Evolutionary conservation across 2,113 vertebrate species (phyloP), one percentile per base, ranked within the genome.

Genomic region (Myrmecobius fasciatus): DNA sequence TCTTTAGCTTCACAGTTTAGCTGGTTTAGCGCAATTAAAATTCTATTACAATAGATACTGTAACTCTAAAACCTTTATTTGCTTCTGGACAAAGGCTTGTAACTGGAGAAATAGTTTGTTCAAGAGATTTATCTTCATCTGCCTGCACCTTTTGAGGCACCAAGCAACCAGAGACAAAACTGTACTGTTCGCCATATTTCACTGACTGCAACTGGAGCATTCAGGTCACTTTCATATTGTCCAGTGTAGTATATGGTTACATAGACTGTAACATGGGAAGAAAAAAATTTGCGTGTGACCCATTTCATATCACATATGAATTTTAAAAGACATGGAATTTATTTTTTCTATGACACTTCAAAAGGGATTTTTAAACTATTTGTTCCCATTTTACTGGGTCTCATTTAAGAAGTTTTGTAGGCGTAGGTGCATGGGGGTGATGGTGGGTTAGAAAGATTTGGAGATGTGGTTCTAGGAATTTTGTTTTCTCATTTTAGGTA

Each of bases 111-210:
- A 98, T 75, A 96, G 96, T 97, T 97, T 97, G 98, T 90, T 89
- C 98, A 94, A 97, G 93, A 98, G 97, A 98, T 97, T 98, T 98
- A 98, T 98, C 98, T 98, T 97, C 98, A 98, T 98, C 98, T 98
- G 94, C 98, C 98, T 98, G 98, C 98, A 98, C 97, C 98, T 98
- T 98, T 97, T 97, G 96, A 98, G 96, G 96, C 97, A 98, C 97
- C 95, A 94, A 96, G 96, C 96, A 97, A 93, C 90, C 95, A 97
- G 97, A 98, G 97, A 98, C 98, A 99, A 98, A 97, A 97, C 98
- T 96, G 98, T 51, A 98, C 98, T 98, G 98, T 98, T 98, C 98
- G 95, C 96, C 96, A 97, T 95, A 96, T 97, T 98, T 98, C 98
- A 98, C 2, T 53, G 97, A 96, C 96, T 98, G 98, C 98, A 96